Conservation (phyloP, 2,797 vertebrate species). For the Poecile montanus region DNA sequence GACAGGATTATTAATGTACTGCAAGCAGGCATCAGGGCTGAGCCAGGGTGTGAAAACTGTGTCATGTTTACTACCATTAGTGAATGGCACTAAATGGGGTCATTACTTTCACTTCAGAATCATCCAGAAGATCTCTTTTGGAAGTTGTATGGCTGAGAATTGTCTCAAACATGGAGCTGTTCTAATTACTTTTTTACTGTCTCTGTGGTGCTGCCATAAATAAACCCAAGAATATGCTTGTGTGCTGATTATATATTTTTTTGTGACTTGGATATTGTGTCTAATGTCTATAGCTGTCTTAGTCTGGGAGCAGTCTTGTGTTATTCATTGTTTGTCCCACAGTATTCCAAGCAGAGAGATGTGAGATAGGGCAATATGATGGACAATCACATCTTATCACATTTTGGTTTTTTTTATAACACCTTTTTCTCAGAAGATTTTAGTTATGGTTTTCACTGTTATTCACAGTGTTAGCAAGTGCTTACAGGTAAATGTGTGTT, state of each 20-base stretch:
- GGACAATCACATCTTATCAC: neutral
- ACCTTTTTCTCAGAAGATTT: neutral
- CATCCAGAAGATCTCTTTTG: neutral
- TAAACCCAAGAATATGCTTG: neutral
- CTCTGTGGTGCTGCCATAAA: neutral
- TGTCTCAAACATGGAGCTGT: neutral
- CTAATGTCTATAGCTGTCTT: neutral
- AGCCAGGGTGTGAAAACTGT: neutral
- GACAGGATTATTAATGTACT: constrained; percentile 53
- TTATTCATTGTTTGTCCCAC: neutral
- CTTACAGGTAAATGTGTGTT: constrained; percentile 4
- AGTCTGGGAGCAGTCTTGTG: neutral
- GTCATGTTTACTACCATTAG: neutral
- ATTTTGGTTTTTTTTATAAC: neutral
- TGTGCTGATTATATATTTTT: neutral
- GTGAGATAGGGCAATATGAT: neutral
- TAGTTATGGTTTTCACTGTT: neutral
- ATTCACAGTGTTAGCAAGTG: neutral
- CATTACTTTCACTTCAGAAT: constrained; percentile 22
- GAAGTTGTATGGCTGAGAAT: neutral
- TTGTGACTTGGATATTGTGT: neutral
- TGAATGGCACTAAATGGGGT: neutral
- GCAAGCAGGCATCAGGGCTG: constrained; percentile 5
- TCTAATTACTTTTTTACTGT: neutral
- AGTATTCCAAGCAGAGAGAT: neutral